Evolutionary conservation across 2,797 vertebrate genomes (phyloP).

Genomic region (Mycteria americana): DNA sequence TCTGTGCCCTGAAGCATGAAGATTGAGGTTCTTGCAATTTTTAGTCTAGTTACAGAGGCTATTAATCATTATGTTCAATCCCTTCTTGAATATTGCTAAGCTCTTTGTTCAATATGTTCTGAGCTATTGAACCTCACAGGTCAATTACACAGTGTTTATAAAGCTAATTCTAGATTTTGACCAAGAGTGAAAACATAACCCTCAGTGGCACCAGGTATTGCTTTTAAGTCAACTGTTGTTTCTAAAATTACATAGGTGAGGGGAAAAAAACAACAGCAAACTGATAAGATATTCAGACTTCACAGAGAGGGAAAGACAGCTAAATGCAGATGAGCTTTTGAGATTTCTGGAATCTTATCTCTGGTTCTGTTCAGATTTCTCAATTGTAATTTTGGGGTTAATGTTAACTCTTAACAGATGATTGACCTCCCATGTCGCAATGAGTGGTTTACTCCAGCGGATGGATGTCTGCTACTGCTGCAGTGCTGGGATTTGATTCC

Average conservation of each 20-base stretch:
- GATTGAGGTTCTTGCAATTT: slow-evolving; percentile 40
- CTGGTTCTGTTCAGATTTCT: neutral
- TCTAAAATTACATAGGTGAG: neutral
- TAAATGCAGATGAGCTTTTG: neutral
- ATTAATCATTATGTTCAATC: slow-evolving; percentile 55
- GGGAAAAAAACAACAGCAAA: neutral
- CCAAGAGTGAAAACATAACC: slow-evolving; percentile 19
- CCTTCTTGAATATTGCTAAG: slow-evolving; percentile 30
- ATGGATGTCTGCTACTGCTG: neutral
- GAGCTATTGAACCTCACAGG: slow-evolving; percentile 52
- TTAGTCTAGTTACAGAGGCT: slow-evolving; percentile 15
- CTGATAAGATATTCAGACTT: neutral
- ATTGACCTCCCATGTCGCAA: neutral
- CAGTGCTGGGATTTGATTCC: neutral
- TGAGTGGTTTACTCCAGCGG: neutral
- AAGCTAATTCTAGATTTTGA: slow-evolving; percentile 51
- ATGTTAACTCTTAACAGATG: neutral
- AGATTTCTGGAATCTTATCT: neutral
- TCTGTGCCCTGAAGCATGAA: slow-evolving; percentile 48
- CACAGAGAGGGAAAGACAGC: neutral
- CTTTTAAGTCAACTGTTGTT: slow-evolving; percentile 39
- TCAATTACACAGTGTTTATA: slow-evolving; percentile 58
- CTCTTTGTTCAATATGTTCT: slow-evolving; percentile 51
- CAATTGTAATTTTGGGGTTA: neutral
- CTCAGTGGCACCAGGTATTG: neutral